Percentiles rank a stretch among this genome's conserved stretches.
Conservation (phyloP, 1,140 invertebrate genomes). For the Eueides isabella region DNA sequence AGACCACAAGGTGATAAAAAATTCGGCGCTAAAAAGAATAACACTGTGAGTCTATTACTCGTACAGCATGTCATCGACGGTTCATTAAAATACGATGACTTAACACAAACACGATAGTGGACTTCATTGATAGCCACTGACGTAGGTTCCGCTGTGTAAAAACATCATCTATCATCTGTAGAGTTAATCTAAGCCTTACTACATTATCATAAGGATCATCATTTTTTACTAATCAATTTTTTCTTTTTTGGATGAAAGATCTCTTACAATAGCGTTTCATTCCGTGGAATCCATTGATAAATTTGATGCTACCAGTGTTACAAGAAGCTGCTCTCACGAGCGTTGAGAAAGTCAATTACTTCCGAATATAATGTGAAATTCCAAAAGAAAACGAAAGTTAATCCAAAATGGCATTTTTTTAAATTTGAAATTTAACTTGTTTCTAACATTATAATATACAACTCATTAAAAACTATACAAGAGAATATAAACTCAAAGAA, state of each 20-base stretch:
- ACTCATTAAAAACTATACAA: background rate
- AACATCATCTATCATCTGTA: constrained; percentile 50
- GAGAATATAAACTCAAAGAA: background rate
- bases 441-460: background rate
- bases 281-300: constrained; percentile 81
- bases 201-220: constrained; percentile 41
- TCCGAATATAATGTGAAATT: constrained; percentile 53
- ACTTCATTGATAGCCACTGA: constrained; percentile 80
- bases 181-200: constrained; percentile 50
- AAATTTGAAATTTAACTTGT: background rate
- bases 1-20: constrained; percentile 60
- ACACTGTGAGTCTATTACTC: constrained; percentile 78
- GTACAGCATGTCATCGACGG: constrained; percentile 79
- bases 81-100: constrained; percentile 82
- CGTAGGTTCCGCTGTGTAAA: constrained; percentile 74
- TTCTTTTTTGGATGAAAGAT: constrained; percentile 73
- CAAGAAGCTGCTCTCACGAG: constrained; percentile 72
- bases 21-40: constrained; percentile 79
- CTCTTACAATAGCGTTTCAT: constrained; percentile 77
- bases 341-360: constrained; percentile 66
- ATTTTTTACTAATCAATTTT: constrained; percentile 54
- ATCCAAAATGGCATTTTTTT: constrained; percentile 13
- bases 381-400: constrained; percentile 50
- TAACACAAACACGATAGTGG: constrained; percentile 78
- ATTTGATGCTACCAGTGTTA: constrained; percentile 80